Evolutionary conservation across 2,113 vertebrate genomes (phyloP).

Genomic region (Pollimyrus isidori): DNA sequence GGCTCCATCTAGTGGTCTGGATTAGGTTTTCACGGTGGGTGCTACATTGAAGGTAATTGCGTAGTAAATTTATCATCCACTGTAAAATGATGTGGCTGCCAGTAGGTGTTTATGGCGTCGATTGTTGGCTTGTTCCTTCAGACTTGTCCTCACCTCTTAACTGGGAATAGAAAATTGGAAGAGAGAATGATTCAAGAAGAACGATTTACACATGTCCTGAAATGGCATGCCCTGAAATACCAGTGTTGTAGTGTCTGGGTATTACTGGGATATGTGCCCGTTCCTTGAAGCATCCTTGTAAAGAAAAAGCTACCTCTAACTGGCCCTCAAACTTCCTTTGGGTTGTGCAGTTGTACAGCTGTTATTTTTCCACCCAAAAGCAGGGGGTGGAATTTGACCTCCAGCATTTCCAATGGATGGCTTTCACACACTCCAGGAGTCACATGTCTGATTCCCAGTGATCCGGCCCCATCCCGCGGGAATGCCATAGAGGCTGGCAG

Average conservation of each 20-base stretch:
- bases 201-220: neutral
- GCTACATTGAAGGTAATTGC: neutral
- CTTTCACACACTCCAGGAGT: neutral
- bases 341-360: neutral
- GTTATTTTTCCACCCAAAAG: neutral
- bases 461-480: neutral
- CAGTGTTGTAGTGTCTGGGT: neutral
- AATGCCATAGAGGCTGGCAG: neutral
- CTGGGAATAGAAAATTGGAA: neutral
- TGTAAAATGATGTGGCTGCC: neutral
- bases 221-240: neutral
- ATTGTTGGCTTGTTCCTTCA: neutral
- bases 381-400: slow-evolving; percentile 2
- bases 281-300: neutral
- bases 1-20: slow-evolving; percentile 50
- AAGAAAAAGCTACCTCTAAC: neutral
- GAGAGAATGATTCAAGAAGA: neutral
- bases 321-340: neutral
- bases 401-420: neutral
- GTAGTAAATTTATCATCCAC: neutral
- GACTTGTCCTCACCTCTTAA: slow-evolving; percentile 6
- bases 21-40: neutral
- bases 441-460: neutral
- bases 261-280: neutral
- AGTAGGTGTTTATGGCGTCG: neutral